Evolutionary conservation across 2,888 invertebrate species (phyloP), one percentile per base, ranked within the genome.

Genomic region (Protophormia terraenovae): DNA sequence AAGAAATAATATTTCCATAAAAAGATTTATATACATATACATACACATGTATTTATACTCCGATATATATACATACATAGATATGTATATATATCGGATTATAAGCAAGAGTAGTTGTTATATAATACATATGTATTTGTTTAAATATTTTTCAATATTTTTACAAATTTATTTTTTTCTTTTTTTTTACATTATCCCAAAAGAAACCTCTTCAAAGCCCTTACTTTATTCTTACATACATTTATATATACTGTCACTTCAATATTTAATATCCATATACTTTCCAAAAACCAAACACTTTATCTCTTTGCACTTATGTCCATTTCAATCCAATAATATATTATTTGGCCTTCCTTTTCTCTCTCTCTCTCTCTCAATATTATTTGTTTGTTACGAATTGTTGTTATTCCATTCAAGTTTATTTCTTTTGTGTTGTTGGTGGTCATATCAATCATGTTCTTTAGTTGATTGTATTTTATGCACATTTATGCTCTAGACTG

Each of bases 1-100:
- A 62, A 41, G 12, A 47, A 14, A 58, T 27, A 60, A 41, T 19
- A 72, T 72, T 72, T 60, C 32, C 62, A 50, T 73, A 62, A 73
- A 62, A 60, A 45, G n/a, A 50, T 47, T 60, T 50, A 69, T 29
- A 16, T 14, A 27, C 2, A 24, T 24, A n/a, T 32, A 29, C 16
- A 67, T 29, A 41, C 22, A 27, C 41, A 2, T 24, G n/a, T 12
- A 14, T 45, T 7, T 45, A 10, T 41, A 29, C 1, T n/a, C 35
- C 35, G 35, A 27, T n/a, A 3, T 14, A 27, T 12, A 14, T n/a
- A n/a, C n/a, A n/a, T n/a, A n/a, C n/a, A n/a, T n/a, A n/a, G n/a
- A n/a, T n/a, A n/a, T n/a, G n/a, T n/a, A n/a, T n/a, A n/a, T n/a
- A n/a, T n/a, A n/a, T n/a, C n/a, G n/a, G n/a, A n/a, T n/a, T n/a